Evolutionary conservation across 2,888 invertebrate species (phyloP).

Genomic region (Ceriagrion tenellum): DNA sequence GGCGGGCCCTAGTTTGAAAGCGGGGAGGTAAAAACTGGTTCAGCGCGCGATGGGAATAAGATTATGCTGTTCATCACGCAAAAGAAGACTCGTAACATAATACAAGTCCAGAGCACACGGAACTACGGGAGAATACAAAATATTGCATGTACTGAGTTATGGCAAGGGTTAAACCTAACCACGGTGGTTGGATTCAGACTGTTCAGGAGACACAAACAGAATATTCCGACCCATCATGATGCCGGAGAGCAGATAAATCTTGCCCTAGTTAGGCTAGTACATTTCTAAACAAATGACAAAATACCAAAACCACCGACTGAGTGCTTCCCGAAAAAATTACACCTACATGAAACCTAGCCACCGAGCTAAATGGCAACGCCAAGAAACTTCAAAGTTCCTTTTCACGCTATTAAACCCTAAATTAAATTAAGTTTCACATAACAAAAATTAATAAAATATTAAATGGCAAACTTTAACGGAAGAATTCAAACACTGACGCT

Average conservation of each 20-base stretch:
- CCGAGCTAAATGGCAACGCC: not conserved
- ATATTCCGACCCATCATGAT: not conserved
- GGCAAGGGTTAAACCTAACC: not conserved
- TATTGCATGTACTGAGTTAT: too few relatives aligned
- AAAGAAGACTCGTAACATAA: not conserved
- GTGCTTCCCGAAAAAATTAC: not conserved
- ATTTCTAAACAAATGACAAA: not conserved
- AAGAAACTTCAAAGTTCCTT: not conserved
- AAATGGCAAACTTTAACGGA: not conserved
- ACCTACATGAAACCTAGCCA: not conserved
- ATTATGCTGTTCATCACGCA: not conserved
- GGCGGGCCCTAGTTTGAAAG: constrained; percentile 39
- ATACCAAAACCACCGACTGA: not conserved
- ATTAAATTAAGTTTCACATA: not conserved
- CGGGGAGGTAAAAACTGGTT: constrained; percentile 11
- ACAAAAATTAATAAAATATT: not conserved
- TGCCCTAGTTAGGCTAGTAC: not conserved
- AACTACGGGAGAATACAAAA: not conserved
- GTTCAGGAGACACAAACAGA: not conserved
- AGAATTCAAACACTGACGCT: not conserved
- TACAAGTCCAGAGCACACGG: not conserved
- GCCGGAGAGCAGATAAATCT: not conserved
- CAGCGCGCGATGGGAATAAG: constrained; percentile 8
- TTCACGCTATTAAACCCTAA: not conserved
- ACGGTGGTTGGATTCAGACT: too few relatives aligned